Conservation (phyloP, 2,888 invertebrate genomes). For the Rotaria socialis region DNA sequence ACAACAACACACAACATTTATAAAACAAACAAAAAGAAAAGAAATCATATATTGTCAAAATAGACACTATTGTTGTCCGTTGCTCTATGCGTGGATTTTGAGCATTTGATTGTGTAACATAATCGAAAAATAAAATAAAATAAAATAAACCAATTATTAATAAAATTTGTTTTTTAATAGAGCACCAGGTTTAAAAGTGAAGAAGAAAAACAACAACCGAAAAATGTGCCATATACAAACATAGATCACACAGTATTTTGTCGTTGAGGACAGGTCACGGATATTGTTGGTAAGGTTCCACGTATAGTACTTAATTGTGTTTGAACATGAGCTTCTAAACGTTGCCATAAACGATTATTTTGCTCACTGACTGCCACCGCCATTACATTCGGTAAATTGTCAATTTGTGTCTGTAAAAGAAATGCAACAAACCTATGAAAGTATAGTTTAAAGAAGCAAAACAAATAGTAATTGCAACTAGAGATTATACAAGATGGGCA, state of each 20-base stretch:
- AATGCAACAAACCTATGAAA: too few species aligned
- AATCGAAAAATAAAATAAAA: neutral
- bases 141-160: too few species aligned
- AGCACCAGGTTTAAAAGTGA: neutral
- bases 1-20: slow-evolving; percentile 5
- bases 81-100: neutral
- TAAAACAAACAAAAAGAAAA: neutral
- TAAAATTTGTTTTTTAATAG: too few species aligned
- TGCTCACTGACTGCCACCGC: neutral
- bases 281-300: slow-evolving; percentile 9
- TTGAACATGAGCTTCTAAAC: slow-evolving; percentile 24
- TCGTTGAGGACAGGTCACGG: slow-evolving; percentile 29
- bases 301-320: neutral
- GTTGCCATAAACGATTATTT: slow-evolving; percentile 20
- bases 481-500: too few species aligned
- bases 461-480: too few species aligned
- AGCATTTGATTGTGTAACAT: slow-evolving; percentile 11
- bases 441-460: too few species aligned
- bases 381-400: neutral
- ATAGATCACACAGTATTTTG: slow-evolving; percentile 27
- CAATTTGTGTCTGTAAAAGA: neutral
- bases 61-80: neutral
- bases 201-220: neutral
- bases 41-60: neutral
- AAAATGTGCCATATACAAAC: too few species aligned